Percentiles rank a stretch among this genome's conserved stretches.
Conservation (phyloP, 2,888 invertebrate species). For the Tortrix viridana region DNA sequence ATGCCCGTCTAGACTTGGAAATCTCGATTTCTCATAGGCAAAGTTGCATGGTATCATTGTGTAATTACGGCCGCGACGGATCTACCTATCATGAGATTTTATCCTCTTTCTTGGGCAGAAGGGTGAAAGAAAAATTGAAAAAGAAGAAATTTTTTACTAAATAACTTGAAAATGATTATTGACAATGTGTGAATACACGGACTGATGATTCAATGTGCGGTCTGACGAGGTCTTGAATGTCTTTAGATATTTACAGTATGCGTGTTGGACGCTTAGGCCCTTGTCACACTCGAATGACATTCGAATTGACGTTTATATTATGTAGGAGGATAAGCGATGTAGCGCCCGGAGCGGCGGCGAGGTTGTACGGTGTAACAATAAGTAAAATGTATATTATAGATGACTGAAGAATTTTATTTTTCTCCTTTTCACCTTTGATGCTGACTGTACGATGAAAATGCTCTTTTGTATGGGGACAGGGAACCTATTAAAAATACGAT, state of each 20-base stretch:
- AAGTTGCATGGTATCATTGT: no score
- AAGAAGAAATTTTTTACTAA: no score
- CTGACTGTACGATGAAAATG: not conserved
- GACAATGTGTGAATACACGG: not conserved
- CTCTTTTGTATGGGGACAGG: no score
- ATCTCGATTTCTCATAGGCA: no score
- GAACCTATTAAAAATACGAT: no score
- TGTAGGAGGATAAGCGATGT: slow-evolving; percentile 22
- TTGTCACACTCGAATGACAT: slow-evolving; percentile 13
- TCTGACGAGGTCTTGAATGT: slow-evolving; percentile 47
- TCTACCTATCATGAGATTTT: no score
- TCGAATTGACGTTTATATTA: slow-evolving; percentile 26
- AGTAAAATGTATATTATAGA: slow-evolving; percentile 40
- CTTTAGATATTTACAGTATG: no score
- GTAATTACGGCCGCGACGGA: no score
- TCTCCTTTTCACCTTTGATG: not conserved
- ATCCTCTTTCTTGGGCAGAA: no score
- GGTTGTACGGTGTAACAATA: slow-evolving; percentile 35
- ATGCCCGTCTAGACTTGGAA: no score
- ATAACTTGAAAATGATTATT: no score
- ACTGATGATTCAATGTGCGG: slow-evolving; percentile 22
- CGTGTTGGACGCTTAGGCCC: slow-evolving; percentile 9
- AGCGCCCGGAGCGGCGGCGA: slow-evolving; percentile 12
- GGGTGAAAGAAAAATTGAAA: no score
- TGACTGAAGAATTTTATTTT: slow-evolving; percentile 26